Evolutionary conservation across 1,140 invertebrate species (phyloP), one percentile per base, ranked within the genome.

Genomic region (Nymphalis io): DNA sequence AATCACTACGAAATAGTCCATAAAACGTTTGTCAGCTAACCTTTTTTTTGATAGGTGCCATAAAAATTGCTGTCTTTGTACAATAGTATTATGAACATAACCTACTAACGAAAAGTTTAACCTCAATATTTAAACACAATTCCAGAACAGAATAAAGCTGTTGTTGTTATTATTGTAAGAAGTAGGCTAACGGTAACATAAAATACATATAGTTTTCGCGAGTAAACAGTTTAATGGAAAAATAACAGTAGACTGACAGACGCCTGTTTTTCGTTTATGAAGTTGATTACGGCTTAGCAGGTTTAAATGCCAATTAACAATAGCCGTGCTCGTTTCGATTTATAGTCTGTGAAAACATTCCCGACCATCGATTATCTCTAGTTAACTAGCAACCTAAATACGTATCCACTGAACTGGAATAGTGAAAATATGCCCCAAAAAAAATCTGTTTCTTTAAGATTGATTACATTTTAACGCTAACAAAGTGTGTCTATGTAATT

Each of bases 151-250:
- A 8, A 40, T 58, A 27, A 66, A 59, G 15, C 27, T 8, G 27
- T 21, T 58, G 21, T 59, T 59, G 55, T 66, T 66, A 46, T 66
- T 39, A n/a, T 65, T 21, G 42, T 48, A 39, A 13, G 12, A 70
- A 70, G 68, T 70, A 59, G 68, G 59, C 20, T 55, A 70, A 63
- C 60, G 60, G 11, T 70, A 27, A 13, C 44, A 62, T 69, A 62
- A 58, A 63, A 48, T 55, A 15, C 13, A 11, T 21, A 40, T 46
- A 59, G n/a, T 39, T 33, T 58, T 48, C 20, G 15, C 20, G 55
- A 59, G 55, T 42, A 66, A 66, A 66, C 55, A 66, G 23, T 59
- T 59, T 59, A 58, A 59, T 66, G 55, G 18, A 66, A 55, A 53
- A 65, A 13, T n/a, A 23, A 65, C 6, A 23, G 0, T 16, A 55